These are phyloP conservation scores for Ferdinandea cuprea DNA, from an alignment of 2,888 invertebrate genomes.

Conservation along the genomic window DNA sequence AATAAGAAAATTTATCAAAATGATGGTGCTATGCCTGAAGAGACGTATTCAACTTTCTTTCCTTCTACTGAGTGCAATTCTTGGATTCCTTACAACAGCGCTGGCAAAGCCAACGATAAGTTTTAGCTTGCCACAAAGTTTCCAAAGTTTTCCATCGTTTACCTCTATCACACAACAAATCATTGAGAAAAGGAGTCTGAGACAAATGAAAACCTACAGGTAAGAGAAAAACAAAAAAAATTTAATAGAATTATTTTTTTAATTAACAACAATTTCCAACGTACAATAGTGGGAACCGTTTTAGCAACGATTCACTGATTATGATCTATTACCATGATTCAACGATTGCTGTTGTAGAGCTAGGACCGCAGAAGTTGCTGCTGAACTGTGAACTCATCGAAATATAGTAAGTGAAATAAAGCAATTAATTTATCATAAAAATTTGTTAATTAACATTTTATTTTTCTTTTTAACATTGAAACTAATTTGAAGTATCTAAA, in stretches of 20 bases:
- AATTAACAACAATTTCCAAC: slow-evolving; percentile 2
- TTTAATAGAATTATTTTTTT: not conserved
- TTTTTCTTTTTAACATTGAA: not conserved
- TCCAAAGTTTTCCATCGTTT: slow-evolving; percentile 81
- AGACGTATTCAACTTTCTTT: slow-evolving; percentile 78
- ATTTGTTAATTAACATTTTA: too few species aligned
- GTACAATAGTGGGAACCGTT: slow-evolving; percentile 86
- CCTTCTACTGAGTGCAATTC: slow-evolving; percentile 78
- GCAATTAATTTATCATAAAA: not conserved
- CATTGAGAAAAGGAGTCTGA: slow-evolving; percentile 81
- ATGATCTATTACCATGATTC: slow-evolving; percentile 92
- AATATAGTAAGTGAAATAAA: slow-evolving; percentile 91
- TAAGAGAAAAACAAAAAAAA: slow-evolving; percentile 75
- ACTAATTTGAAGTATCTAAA: too few species aligned
- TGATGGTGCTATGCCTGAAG: slow-evolving; percentile 75
- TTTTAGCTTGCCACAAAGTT: slow-evolving; percentile 80
- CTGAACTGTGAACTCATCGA: slow-evolving; percentile 92
- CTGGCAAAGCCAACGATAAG: slow-evolving; percentile 82
- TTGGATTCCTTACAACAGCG: slow-evolving; percentile 80
- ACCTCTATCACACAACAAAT: slow-evolving; percentile 82
- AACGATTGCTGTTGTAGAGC: slow-evolving; percentile 92
- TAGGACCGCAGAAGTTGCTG: slow-evolving; percentile 88
- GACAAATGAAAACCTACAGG: slow-evolving; percentile 83
- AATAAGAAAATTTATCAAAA: slow-evolving; percentile 25
- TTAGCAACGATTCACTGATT: slow-evolving; percentile 87